Conservation (phyloP, 2,888 invertebrate species). For the Agriopis aurantiaria region DNA sequence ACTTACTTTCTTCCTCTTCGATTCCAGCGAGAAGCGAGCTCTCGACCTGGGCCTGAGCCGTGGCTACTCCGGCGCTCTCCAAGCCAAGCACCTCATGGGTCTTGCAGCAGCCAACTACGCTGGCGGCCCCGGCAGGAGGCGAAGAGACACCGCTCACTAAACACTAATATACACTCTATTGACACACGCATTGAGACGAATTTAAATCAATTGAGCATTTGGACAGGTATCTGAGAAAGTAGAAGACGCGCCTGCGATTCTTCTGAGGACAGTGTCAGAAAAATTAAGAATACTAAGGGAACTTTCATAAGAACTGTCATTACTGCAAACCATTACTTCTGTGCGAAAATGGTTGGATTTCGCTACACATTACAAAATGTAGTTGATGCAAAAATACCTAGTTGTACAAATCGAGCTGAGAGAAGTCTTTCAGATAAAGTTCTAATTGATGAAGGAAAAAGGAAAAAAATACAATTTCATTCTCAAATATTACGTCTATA, state of each 20-base stretch:
- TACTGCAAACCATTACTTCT: neutral
- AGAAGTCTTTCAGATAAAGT: neutral
- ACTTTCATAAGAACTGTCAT: too few species aligned
- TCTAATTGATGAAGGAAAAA: too few species aligned
- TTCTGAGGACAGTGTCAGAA: neutral
- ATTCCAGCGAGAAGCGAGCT: conserved; percentile 92
- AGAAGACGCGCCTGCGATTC: neutral
- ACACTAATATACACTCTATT: conserved; percentile 42
- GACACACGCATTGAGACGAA: conserved; percentile 50
- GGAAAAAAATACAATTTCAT: too few species aligned
- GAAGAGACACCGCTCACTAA: conserved; percentile 87
- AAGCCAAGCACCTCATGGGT: conserved; percentile 97
- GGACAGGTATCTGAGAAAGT: neutral
- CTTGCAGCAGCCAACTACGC: conserved; percentile 95
- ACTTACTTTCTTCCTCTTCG: neutral
- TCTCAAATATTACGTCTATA: too few species aligned
- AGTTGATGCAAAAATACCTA: conserved; percentile 1
- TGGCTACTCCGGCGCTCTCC: conserved; percentile 95
- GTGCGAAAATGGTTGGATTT: conserved; percentile 48
- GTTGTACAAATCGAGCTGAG: neutral
- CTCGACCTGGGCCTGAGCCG: conserved; percentile 95
- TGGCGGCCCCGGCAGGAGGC: conserved; percentile 95
- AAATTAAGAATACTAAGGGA: neutral
- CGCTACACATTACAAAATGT: conserved; percentile 18
- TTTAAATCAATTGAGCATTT: conserved; percentile 23